These are phyloP conservation scores for Okapia johnstoni DNA, from an alignment of 2,113 vertebrate species.

Conservation along the genomic window DNA sequence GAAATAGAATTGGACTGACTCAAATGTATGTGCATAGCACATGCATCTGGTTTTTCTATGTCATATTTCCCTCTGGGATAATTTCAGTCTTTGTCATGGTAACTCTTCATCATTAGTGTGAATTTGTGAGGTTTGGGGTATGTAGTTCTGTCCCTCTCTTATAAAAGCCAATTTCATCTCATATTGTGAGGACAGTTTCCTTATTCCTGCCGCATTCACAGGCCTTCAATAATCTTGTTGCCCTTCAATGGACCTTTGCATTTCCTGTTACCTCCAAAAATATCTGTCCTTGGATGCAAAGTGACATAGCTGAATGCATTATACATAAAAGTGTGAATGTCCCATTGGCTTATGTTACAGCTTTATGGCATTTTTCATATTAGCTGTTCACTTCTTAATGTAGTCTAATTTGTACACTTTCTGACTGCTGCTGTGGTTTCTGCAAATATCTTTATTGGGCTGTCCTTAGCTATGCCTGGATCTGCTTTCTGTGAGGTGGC, in stretches of 20 bases:
- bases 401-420: constrained; percentile 6
- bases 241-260: not conserved
- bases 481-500: not conserved
- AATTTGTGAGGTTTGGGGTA: not conserved
- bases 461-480: not conserved
- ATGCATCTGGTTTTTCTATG: not conserved
- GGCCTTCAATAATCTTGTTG: not conserved
- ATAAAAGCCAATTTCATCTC: not conserved
- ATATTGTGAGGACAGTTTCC: not conserved
- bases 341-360: not conserved
- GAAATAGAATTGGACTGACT: not conserved
- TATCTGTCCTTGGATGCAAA: not conserved
- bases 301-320: not conserved
- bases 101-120: not conserved
- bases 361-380: not conserved
- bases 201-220: not conserved
- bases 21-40: not conserved
- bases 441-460: not conserved
- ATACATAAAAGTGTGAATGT: not conserved
- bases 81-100: not conserved
- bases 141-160: not conserved
- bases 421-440: not conserved
- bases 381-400: not conserved
- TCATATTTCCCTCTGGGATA: not conserved
- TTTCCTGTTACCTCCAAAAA: not conserved